phyloP scores from a whole-genome alignment of 2,888 invertebrate species.

The Balanococcus diminutus region DNA sequence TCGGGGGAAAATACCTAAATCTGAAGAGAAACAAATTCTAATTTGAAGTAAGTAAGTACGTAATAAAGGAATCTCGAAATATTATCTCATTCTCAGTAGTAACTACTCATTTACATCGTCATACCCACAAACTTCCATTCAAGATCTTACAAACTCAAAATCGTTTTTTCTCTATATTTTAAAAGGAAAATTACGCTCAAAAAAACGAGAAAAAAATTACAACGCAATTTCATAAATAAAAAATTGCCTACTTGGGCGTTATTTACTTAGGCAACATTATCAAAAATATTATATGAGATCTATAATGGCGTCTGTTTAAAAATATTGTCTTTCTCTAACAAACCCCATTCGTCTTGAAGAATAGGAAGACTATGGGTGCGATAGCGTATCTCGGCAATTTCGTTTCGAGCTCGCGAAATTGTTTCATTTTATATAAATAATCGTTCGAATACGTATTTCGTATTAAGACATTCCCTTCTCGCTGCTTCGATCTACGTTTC shows the following conservation, averaged over 20 bases:
- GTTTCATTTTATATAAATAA: conserved; percentile 23
- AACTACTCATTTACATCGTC: no score
- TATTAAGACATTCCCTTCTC: neutral
- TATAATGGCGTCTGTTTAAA: neutral
- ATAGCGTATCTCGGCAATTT: conserved; percentile 4
- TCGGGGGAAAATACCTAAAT: no score
- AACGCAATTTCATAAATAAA: no score
- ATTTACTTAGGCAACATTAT: neutral
- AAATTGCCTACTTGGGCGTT: neutral
- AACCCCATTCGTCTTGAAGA: neutral
- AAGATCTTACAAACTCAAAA: no score
- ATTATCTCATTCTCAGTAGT: no score
- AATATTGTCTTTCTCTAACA: neutral
- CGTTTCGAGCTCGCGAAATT: neutral
- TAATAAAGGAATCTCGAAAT: no score
- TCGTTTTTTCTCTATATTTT: no score
- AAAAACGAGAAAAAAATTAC: neutral
- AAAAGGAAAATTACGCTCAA: no score
- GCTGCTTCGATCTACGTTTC: neutral
- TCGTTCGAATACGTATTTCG: conserved; percentile 15
- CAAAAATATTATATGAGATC: neutral
- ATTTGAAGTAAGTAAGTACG: no score
- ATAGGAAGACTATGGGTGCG: neutral
- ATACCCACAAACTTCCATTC: no score
- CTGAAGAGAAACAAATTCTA: no score